phyloP scores from a whole-genome alignment of 2,113 vertebrate species.

The Spheniscus mendiculus region DNA sequence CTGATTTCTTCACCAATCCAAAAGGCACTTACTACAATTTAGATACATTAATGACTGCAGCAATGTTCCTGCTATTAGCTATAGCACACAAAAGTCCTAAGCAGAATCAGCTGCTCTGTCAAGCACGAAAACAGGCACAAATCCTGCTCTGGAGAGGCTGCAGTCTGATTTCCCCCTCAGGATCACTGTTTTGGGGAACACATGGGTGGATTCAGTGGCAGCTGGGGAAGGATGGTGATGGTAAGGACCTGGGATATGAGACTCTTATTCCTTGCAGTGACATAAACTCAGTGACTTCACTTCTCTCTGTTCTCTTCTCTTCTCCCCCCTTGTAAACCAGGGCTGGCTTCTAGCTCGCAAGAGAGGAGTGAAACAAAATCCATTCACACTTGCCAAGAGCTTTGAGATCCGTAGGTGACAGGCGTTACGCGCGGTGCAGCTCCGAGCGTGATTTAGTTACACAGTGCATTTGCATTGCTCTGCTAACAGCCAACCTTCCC shows the following conservation, averaged over 20 bases:
- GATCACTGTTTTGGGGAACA: background rate
- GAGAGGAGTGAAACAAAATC: background rate
- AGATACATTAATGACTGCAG: background rate
- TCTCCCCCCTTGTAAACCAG: background rate
- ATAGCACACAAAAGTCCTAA: background rate
- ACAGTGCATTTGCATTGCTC: rapidly evolving
- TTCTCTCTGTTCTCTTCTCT: background rate
- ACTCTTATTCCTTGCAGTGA: background rate
- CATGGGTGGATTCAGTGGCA: background rate
- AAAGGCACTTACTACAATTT: background rate
- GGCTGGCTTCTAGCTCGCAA: background rate
- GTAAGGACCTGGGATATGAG: background rate
- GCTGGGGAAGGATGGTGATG: background rate
- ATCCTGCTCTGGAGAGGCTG: background rate
- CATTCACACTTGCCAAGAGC: background rate
- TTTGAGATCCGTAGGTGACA: background rate
- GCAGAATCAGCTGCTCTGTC: background rate
- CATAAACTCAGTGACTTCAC: background rate
- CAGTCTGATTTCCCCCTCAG: background rate
- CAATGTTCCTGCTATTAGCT: background rate
- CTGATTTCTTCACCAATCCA: background rate
- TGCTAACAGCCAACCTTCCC: background rate
- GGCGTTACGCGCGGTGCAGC: background rate
- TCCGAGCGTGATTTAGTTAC: background rate
- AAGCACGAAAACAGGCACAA: background rate